Evolutionary conservation across 2,797 vertebrate genomes (phyloP), one percentile per base, ranked within the genome.

Genomic region (Sebastes wilsoni): DNA sequence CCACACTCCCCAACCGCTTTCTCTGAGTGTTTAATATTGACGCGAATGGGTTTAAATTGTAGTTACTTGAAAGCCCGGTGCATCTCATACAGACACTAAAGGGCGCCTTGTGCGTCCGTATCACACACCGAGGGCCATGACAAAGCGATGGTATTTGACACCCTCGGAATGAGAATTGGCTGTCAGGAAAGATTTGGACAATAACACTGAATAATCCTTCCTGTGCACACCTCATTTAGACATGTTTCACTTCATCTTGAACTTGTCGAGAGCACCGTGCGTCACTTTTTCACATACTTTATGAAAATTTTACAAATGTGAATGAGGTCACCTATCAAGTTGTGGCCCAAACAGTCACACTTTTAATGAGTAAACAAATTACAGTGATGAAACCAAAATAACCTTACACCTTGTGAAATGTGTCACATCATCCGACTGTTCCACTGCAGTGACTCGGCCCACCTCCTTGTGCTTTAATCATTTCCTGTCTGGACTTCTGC

Each of bases 401-500:
- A 64, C 25, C 4, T 62, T 70, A 65, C 68, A 75, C 54, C 23
- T 74, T 23, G 20, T 5, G 28, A 75, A 77, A 73, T 25, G 60
- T 80, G 46, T 49, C 46, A 49, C 46, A 0, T 49, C 2, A 49
- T 49, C 20, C 60, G 30, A 18, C 18, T 18, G 58, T 30, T 82
- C 27, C 34, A 75, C 22, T 38, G 65, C 64, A 81, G 75, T 4
- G 4, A 20, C 54, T 81, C 73, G 70, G 49, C 55, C 55, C 67
- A 49, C 67, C 72, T 76, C 27, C 60, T 52, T 62, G 38, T 59
- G 70, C 65, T 86, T 81, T 84, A 81, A 87, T 84, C 77, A 81
- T 84, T 62, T 68, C 30, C 25, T 60, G n/a, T 74, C 65, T 67
- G 61, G 59, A 84, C 72, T 54, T 52, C 6, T 54, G 59, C 64